Percentiles rank a stretch among this genome's conserved stretches.
phyloP scores from a whole-genome alignment of 2,888 invertebrate species.

The Ptilodon capucinus region DNA sequence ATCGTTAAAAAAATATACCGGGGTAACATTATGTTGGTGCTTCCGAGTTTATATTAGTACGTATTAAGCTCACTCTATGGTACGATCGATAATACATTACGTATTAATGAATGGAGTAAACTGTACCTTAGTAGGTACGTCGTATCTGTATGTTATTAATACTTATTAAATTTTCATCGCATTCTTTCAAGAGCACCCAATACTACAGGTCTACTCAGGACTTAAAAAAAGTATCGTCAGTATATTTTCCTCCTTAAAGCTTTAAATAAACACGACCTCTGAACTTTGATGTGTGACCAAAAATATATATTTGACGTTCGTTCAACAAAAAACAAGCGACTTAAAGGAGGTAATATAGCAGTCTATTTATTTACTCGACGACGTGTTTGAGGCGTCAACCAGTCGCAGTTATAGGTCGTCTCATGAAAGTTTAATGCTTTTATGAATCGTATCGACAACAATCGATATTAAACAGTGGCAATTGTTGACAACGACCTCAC shows the following conservation, averaged over 20 bases:
- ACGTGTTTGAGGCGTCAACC: not conserved
- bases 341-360: not conserved
- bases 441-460: slow-evolving; percentile 4
- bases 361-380: not conserved
- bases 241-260: not conserved
- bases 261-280: not conserved
- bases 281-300: not conserved
- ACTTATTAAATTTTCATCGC: too few relatives aligned
- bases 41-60: not conserved
- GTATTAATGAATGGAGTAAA: too few relatives aligned
- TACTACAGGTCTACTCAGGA: too few relatives aligned
- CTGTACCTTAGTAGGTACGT: too few relatives aligned
- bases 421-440: slow-evolving; percentile 25
- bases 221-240: not conserved
- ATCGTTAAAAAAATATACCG: slow-evolving; percentile 13
- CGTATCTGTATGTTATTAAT: too few relatives aligned
- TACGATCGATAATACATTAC: not conserved
- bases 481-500: not conserved
- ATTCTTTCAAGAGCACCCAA: too few relatives aligned
- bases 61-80: not conserved
- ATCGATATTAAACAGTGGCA: slow-evolving; percentile 23
- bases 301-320: not conserved
- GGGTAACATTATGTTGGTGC: slow-evolving; percentile 5
- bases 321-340: not conserved
- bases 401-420: slow-evolving; percentile 7